Evolutionary conservation across 2,888 invertebrate species (phyloP).

Genomic region (Oeneis ivallda): DNA sequence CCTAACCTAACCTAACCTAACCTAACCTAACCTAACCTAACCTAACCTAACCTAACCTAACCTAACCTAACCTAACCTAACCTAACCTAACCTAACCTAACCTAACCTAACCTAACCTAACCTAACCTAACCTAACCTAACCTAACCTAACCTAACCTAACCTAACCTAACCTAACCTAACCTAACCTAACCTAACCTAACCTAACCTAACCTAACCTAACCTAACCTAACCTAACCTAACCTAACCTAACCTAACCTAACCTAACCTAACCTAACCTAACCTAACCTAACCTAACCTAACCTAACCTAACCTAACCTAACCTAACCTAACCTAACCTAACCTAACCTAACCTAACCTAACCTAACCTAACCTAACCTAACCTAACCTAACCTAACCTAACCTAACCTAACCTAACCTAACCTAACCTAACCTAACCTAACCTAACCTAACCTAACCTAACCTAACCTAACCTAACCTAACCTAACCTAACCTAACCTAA

Average conservation of each 20-base stretch:
- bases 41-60: constrained; percentile 14
- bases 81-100: constrained; percentile 3
- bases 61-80: constrained; percentile 3
- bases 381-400: no score
- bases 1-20: constrained; percentile 36
- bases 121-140: constrained; percentile 3
- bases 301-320: no score
- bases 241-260: constrained; percentile 7
- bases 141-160: constrained; percentile 3
- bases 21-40: constrained; percentile 29
- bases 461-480: no score
- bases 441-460: no score
- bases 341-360: no score
- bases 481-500: no score
- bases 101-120: constrained; percentile 3
- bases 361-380: no score
- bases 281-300: not conserved
- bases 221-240: constrained; percentile 12
- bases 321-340: no score
- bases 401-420: no score
- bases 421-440: no score
- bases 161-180: constrained; percentile 1
- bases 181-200: constrained; percentile 20
- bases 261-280: not conserved
- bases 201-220: constrained; percentile 20